Base-by-base conservation (phyloP, 2,797 vertebrate species). In the Cossypha polioptera region DNA sequence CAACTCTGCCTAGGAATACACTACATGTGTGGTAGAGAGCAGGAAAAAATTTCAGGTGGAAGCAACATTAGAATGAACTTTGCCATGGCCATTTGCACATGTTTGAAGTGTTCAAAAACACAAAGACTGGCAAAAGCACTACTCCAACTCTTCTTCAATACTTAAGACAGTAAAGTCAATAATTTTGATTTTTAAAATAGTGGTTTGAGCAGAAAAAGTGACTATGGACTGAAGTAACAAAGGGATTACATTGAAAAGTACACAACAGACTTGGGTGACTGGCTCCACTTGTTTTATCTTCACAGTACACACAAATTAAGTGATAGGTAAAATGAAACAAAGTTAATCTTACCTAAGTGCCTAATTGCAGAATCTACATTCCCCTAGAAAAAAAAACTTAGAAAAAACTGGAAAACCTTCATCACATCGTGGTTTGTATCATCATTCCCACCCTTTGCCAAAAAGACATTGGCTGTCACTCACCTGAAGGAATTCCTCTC, bases 371-470 rank as follows among this genome's bases (percentile, higher is more conserved):
- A 92, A 83, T 16, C 1, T 45, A 36, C 2, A 22, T 38, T 10
- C 11, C 3, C 10, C 17, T 5, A 1, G 14, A 12, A 4, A 17
- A 21, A 21, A 50, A 11, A 14, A 5, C 3, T 28, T 77, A 43
- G 31, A 22, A 45, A 45, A 45, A 45, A 45, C 4, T 18, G 31
- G 45, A 69, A 78, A 86, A 85, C 45, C 9, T 68, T 71, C 13
- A 69, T 53, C 35, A 33, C 42, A 33, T 35, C 5, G 11, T n/a
- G 29, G 4, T 68, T 53, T 82, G 10, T 48, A 42, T 21, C 40
- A 54, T 35, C 48, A 71, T 13, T 75, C 20, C 22, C 1, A 2
- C 3, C 21, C 28, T 90, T 84, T 72, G 11, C 26, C 54, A 61
- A 62, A 67, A 24, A 77, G 17, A 33, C 16, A n/a, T 7, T 51